A percentile compares a stretch with the other conserved stretches of the same genome.
Conservation (phyloP, 2,888 invertebrate species). For the Pheosia tremula region DNA sequence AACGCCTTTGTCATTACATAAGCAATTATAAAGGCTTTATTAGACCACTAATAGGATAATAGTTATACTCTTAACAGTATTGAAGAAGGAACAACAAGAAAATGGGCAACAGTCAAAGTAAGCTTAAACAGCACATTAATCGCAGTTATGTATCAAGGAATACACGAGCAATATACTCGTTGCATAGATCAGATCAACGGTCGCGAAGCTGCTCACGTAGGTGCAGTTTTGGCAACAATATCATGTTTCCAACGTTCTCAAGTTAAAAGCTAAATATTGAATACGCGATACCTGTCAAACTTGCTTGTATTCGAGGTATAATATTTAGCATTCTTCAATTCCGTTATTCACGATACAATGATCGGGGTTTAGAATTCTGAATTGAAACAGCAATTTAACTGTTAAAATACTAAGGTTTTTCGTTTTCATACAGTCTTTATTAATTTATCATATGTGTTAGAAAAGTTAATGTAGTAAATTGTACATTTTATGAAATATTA, state of each 20-base stretch:
- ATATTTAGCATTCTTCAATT: not conserved
- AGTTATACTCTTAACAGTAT: too few species aligned
- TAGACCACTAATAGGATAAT: too few species aligned
- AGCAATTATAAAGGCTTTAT: too few species aligned
- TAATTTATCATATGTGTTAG: too few species aligned
- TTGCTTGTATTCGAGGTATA: constrained; percentile 4
- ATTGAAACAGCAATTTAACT: too few species aligned
- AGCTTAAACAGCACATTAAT: constrained; percentile 8
- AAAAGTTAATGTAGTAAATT: too few species aligned
- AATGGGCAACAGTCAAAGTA: not conserved
- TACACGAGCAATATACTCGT: constrained; percentile 3
- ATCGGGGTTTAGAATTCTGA: not conserved
- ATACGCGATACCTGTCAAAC: constrained; percentile 3
- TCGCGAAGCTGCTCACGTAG: constrained; percentile 1
- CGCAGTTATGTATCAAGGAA: not conserved
- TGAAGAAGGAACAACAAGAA: too few species aligned
- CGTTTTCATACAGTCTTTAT: too few species aligned
- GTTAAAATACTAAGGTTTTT: too few species aligned
- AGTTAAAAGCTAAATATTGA: constrained; percentile 10
- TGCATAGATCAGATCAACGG: constrained; percentile 13
- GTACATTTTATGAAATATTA: too few species aligned
- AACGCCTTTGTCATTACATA: too few species aligned
- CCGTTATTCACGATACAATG: not conserved
- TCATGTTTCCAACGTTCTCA: constrained; percentile 1
- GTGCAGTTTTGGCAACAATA: constrained; percentile 21